phyloP scores from a whole-genome alignment of 2,888 invertebrate species.

The Heteromyza rotundicornis region DNA sequence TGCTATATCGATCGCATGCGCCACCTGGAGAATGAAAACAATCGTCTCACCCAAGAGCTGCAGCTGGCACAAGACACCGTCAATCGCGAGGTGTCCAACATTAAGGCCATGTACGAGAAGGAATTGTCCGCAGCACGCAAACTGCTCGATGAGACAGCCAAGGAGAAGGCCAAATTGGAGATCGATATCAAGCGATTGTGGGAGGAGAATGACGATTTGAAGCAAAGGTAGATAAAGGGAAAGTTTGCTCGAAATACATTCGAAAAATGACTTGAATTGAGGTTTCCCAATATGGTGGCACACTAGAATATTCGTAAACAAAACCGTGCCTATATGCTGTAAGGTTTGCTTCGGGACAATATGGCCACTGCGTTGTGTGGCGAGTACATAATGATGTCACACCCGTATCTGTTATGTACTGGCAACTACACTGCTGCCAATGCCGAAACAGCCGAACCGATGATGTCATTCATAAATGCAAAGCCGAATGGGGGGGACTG shows the following conservation, averaged over 20 bases:
- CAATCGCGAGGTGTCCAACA: slow-evolving; percentile 85
- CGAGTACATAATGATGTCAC: slow-evolving; percentile 29
- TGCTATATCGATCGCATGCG: slow-evolving; percentile 95
- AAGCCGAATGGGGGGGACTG: no score
- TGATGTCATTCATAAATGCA: slow-evolving; percentile 19
- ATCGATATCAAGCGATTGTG: slow-evolving; percentile 88
- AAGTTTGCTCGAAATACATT: no score
- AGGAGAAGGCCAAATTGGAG: slow-evolving; percentile 92
- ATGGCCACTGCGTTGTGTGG: no score
- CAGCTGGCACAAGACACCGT: slow-evolving; percentile 84
- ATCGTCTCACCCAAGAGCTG: slow-evolving; percentile 80
- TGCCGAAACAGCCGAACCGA: neutral
- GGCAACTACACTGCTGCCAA: neutral
- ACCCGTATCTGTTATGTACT: slow-evolving; percentile 19
- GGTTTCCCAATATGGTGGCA: no score
- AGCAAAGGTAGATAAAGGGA: no score
- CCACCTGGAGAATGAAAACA: slow-evolving; percentile 90
- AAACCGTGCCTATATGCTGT: no score
- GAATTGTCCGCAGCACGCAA: slow-evolving; percentile 91
- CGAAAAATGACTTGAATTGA: no score
- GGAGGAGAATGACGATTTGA: slow-evolving; percentile 86
- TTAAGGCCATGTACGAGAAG: slow-evolving; percentile 90
- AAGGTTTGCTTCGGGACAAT: no score
- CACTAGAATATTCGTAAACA: neutral
- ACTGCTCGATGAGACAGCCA: slow-evolving; percentile 88